Evolutionary conservation across 2,888 invertebrate genomes (phyloP).

Genomic region (Miltochrista miniata): DNA sequence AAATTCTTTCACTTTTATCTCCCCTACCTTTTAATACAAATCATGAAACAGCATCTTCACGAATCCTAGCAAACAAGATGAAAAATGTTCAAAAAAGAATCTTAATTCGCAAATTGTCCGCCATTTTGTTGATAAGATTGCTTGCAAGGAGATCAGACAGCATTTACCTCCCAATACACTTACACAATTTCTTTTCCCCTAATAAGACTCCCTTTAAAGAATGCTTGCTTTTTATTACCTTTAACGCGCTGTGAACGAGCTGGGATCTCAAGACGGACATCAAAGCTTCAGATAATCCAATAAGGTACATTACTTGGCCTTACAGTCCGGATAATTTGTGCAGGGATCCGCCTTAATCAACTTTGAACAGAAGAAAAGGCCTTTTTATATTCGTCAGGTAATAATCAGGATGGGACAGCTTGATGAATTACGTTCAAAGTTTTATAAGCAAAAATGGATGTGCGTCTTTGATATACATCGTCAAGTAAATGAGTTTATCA

Average conservation of each 20-base stretch:
- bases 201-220: conserved; percentile 65
- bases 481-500: neutral
- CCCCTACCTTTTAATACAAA: neutral
- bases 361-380: conserved; percentile 47
- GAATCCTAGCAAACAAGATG: conserved; percentile 10
- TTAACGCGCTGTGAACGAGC: conserved; percentile 64
- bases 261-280: conserved; percentile 61
- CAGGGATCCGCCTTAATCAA: conserved; percentile 69
- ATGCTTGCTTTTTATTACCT: conserved; percentile 74
- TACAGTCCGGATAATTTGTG: conserved; percentile 65
- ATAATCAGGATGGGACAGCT: conserved; percentile 53
- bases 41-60: neutral
- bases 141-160: conserved; percentile 23
- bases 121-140: conserved; percentile 13
- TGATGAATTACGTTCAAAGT: conserved; percentile 49
- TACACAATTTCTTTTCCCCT: conserved; percentile 62
- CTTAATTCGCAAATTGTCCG: conserved; percentile 29
- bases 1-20: neutral
- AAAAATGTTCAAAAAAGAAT: conserved; percentile 17
- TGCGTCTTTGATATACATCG: too few relatives aligned
- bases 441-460: too few relatives aligned
- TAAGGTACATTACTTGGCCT: conserved; percentile 70
- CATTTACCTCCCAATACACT: conserved; percentile 41
- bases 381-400: conserved; percentile 67
- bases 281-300: conserved; percentile 77